phyloP scores from a whole-genome alignment of 2,113 vertebrate genomes.

The Catharus minimus region DNA sequence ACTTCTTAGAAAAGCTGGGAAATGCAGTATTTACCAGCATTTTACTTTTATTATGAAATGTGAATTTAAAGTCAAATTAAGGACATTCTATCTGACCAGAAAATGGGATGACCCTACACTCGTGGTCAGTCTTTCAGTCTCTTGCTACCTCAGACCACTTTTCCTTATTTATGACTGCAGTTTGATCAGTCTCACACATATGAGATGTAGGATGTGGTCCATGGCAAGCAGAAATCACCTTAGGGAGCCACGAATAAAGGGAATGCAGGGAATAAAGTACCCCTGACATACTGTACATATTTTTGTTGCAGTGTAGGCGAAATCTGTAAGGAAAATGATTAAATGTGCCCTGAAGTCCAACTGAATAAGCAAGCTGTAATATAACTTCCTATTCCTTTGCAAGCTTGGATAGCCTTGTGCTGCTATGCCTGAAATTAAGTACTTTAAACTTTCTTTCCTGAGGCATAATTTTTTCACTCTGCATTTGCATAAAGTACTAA shows the following conservation, averaged over 20 bases:
- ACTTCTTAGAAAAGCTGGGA: not conserved
- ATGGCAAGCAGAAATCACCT: not conserved
- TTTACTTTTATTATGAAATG: not conserved
- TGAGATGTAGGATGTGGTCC: not conserved
- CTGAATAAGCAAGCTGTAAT: not conserved
- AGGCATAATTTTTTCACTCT: not conserved
- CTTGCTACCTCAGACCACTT: not conserved
- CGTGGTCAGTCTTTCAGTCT: not conserved
- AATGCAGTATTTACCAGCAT: not conserved
- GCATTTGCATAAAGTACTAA: not conserved
- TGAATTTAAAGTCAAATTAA: not conserved
- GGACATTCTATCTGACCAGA: not conserved
- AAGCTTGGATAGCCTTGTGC: not conserved
- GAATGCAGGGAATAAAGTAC: not conserved
- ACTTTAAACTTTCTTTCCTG: not conserved
- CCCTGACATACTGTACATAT: not conserved
- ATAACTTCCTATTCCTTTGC: not conserved
- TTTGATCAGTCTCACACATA: not conserved
- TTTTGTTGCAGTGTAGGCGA: not conserved
- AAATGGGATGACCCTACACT: not conserved
- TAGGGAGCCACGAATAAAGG: not conserved
- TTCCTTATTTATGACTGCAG: not conserved
- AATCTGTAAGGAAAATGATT: not conserved
- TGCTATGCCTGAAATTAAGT: not conserved
- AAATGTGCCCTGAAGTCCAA: constrained; percentile 11